Evolutionary conservation across 1,140 invertebrate species (phyloP).

Genomic region (Cydia splendana): DNA sequence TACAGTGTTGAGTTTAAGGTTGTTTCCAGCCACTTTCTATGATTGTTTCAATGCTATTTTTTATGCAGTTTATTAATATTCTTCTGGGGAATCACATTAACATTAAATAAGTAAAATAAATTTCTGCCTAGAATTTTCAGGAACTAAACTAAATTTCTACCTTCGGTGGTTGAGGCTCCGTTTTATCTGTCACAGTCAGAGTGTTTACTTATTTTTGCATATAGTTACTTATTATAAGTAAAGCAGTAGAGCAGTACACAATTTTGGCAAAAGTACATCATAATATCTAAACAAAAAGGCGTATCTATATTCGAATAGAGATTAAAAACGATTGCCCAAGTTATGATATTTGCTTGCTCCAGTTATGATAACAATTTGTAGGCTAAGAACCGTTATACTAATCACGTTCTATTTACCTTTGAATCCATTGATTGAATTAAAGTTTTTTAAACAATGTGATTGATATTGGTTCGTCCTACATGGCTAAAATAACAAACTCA

Average conservation of each 20-base stretch:
- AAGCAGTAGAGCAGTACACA: background rate
- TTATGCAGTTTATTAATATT: too few relatives aligned
- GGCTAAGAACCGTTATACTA: background rate
- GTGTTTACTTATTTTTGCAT: too few relatives aligned
- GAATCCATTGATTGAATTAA: background rate
- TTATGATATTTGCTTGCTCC: constrained; percentile 43
- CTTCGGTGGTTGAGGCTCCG: too few relatives aligned
- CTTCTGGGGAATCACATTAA: too few relatives aligned
- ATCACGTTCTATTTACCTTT: background rate
- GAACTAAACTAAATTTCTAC: too few relatives aligned
- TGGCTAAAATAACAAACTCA: background rate
- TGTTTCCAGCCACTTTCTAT: too few relatives aligned
- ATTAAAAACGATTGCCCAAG: constrained; percentile 46
- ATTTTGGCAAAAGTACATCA: background rate
- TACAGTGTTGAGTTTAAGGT: too few relatives aligned
- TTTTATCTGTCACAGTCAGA: too few relatives aligned
- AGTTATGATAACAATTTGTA: constrained; percentile 43
- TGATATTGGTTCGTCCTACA: background rate
- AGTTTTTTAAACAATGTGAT: background rate
- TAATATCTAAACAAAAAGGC: background rate
- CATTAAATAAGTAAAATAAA: too few relatives aligned
- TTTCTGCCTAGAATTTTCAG: too few relatives aligned
- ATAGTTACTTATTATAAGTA: too few relatives aligned
- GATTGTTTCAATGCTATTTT: too few relatives aligned
- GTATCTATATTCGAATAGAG: constrained; percentile 35